Percentiles rank a stretch among this genome's conserved stretches.
phyloP scores from a whole-genome alignment of 2,113 vertebrate species.

The Macroglossus sobrinus region DNA sequence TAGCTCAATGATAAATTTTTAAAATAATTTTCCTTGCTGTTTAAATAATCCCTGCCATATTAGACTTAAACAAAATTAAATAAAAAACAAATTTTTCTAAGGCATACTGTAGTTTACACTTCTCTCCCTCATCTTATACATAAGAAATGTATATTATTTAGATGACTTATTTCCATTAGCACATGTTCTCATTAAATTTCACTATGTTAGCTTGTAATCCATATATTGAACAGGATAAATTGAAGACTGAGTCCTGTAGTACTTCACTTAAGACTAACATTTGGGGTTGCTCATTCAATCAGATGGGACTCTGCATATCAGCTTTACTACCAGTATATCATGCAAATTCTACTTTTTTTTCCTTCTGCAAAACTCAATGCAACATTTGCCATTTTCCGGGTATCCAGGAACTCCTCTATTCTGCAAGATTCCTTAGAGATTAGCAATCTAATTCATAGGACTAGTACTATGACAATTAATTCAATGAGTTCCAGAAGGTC shows the following conservation, averaged over 20 bases:
- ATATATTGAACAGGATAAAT: not conserved
- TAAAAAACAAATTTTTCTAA: constrained; percentile 1
- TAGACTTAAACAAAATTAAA: not conserved
- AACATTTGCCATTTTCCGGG: not conserved
- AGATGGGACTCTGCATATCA: not conserved
- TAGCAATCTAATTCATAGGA: not conserved
- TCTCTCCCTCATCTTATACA: not conserved
- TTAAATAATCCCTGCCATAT: constrained; percentile 16
- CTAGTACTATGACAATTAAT: not conserved
- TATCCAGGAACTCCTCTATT: not conserved
- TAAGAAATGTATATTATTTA: not conserved
- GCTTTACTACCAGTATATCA: not conserved
- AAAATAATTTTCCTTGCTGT: not conserved
- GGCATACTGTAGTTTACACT: not conserved
- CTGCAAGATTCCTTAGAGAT: not conserved
- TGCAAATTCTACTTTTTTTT: not conserved
- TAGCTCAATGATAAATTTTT: constrained; percentile 25
- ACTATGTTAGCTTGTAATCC: not conserved
- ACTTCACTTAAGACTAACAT: not conserved
- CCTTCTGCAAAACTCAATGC: not conserved
- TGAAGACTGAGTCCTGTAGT: not conserved
- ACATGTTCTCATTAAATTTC: constrained; percentile 14
- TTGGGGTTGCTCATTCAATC: not conserved
- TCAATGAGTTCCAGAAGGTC: not conserved
- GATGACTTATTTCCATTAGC: not conserved